These are phyloP conservation scores for Sphenodon punctatus DNA, from an alignment of 2,797 vertebrate species.

Conservation along the genomic window DNA sequence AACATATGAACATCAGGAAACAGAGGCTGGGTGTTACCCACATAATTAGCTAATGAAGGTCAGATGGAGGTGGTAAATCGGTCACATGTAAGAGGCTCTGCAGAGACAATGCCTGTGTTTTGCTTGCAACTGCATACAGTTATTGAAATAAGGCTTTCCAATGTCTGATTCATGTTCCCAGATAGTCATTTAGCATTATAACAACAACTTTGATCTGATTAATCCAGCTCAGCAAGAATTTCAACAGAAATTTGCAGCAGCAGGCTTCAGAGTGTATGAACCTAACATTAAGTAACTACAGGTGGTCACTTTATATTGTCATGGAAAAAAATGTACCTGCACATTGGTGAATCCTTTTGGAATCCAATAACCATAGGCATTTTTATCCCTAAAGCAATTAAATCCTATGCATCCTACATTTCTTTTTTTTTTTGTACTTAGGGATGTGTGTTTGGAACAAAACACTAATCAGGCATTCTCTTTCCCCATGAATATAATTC, in stretches of 20 bases:
- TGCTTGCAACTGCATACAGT: background rate
- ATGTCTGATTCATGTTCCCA: background rate
- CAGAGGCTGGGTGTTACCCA: background rate
- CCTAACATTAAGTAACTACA: background rate
- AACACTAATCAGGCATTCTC: background rate
- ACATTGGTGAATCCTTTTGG: background rate
- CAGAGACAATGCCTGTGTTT: background rate
- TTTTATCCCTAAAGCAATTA: background rate
- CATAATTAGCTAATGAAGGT: background rate
- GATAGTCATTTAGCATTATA: background rate
- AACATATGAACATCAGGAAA: background rate
- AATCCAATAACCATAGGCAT: background rate
- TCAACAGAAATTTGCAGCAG: background rate
- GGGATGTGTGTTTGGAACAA: background rate
- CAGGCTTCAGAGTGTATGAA: background rate
- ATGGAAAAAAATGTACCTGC: background rate
- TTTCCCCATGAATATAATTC: background rate
- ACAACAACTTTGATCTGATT: slow-evolving; percentile 29
- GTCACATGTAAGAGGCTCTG: background rate
- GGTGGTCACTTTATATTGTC: background rate
- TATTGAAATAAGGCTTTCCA: background rate
- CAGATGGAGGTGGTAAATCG: background rate
- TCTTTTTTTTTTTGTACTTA: background rate
- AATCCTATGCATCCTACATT: background rate
- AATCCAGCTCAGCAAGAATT: background rate